Base-by-base conservation (phyloP, 2,888 invertebrate genomes). In the Macaria notata region DNA sequence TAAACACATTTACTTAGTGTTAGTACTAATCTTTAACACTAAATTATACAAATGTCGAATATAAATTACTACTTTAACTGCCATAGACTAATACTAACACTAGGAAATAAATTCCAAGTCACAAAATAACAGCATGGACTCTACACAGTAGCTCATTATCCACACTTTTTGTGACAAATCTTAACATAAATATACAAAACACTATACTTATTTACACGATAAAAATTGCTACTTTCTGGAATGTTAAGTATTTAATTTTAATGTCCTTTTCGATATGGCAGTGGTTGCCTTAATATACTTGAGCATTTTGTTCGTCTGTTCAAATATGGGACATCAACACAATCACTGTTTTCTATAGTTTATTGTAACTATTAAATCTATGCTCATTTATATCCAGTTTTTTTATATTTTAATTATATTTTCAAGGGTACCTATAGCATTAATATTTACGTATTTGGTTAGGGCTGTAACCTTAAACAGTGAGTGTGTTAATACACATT, bases 401-500 rank as follows among this genome's bases (percentile, higher is more conserved):
- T 44, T 44, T 42, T 9, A 42, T 44, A 44, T 29, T 44, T 44
- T 29, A 44, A 4, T 44, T 19, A n/a, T 31, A 41, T 8, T 47
- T 42, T 41, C 31, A 39, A 46, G 38, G 45, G 41, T 46, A 49
- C 45, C 46, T 50, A 53, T 30, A 48, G 42, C 33, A 54, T 48
- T 54, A 44, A 41, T 9, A 41, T 41, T 41, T 38, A 44, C 74
- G 76, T 82, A 82, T 87, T 86, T 87, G 86, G 87, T 86, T 84
- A 86, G 71, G 86, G 83, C 79, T 83, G 81, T 75, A 79, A 81
- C 69, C 65, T 74, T 75, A 90, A 91, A 91, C 91, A 90, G 91
- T 91, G 89, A 91, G 80, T 89, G 90, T 91, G 91, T 91, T 90
- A 91, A 91, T 90, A 84, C 82, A 87, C 84, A 76, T 82, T 76